Percentiles rank a stretch among this genome's conserved stretches.
phyloP scores from a whole-genome alignment of 2,113 vertebrate species.

The Cisticola juncidis region DNA sequence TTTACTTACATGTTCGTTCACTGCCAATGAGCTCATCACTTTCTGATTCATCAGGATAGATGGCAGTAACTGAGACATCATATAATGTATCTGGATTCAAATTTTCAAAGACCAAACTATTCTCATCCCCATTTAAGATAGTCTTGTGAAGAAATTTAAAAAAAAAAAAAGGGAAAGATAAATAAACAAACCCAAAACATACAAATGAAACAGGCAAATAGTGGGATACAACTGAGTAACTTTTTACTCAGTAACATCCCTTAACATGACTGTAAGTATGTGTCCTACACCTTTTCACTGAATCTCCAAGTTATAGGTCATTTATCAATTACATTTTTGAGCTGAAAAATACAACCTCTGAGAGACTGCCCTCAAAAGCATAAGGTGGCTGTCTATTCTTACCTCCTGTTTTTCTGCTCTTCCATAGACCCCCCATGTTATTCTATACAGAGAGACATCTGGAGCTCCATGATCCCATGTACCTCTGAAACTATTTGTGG shows the following conservation, averaged over 20 bases:
- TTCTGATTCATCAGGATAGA: slow-evolving; percentile 96
- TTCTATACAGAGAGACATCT: slow-evolving; percentile 89
- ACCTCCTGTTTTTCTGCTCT: slow-evolving; percentile 73
- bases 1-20: slow-evolving; percentile 87
- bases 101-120: slow-evolving; percentile 78
- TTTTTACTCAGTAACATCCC: neutral
- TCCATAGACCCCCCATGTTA: slow-evolving; percentile 84
- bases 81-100: slow-evolving; percentile 88
- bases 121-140: slow-evolving; percentile 86
- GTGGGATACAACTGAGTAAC: neutral
- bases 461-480: slow-evolving; percentile 93
- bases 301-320: neutral
- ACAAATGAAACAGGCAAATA: neutral
- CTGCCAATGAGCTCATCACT: slow-evolving; percentile 88
- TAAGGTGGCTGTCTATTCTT: neutral
- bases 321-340: neutral
- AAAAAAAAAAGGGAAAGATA: neutral
- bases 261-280: neutral
- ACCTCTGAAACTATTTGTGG: slow-evolving; percentile 84
- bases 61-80: slow-evolving; percentile 88
- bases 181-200: neutral
- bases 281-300: neutral
- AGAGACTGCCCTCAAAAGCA: neutral
- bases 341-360: neutral
- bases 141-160: slow-evolving; percentile 65